Percentiles rank a stretch among this genome's conserved stretches.
Evolutionary conservation across 2,113 vertebrate species (phyloP).

Genomic region (Vireo altiloquus): DNA sequence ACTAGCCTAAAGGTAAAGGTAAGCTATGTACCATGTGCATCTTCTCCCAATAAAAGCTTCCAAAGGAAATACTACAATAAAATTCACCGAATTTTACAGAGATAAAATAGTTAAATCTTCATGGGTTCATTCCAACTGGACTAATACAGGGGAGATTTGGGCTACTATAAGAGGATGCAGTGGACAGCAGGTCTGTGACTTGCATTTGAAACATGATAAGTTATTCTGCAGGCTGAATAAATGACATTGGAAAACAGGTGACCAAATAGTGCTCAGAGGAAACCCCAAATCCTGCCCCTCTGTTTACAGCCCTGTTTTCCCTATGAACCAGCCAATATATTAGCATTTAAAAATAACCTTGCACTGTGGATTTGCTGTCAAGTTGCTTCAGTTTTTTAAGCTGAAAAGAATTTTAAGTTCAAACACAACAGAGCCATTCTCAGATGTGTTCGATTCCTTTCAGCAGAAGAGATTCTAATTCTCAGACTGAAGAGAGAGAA

Average conservation of each 20-base stretch:
- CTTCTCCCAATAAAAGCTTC: not conserved
- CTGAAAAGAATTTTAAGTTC: not conserved
- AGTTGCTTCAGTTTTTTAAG: not conserved
- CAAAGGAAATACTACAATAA: not conserved
- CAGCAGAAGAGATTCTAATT: not conserved
- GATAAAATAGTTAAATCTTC: not conserved
- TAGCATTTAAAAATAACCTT: not conserved
- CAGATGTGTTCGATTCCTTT: not conserved
- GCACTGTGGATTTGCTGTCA: not conserved
- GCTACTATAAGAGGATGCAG: not conserved
- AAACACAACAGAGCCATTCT: not conserved
- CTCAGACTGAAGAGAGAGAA: not conserved
- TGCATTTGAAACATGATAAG: not conserved
- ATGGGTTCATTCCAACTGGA: not conserved
- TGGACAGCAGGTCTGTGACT: not conserved
- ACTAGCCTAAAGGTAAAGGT: not conserved
- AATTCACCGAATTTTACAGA: not conserved
- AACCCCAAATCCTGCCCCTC: not conserved
- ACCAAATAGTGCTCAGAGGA: not conserved
- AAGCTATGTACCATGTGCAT: not conserved
- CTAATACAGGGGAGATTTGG: not conserved
- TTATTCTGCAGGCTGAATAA: not conserved
- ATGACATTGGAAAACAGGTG: not conserved
- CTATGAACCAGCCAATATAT: not conserved
- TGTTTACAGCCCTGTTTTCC: not conserved